Percentiles rank a stretch among this genome's conserved stretches.
Evolutionary conservation across 2,888 invertebrate species (phyloP).

Genomic region (Pilophorus perplexus): DNA sequence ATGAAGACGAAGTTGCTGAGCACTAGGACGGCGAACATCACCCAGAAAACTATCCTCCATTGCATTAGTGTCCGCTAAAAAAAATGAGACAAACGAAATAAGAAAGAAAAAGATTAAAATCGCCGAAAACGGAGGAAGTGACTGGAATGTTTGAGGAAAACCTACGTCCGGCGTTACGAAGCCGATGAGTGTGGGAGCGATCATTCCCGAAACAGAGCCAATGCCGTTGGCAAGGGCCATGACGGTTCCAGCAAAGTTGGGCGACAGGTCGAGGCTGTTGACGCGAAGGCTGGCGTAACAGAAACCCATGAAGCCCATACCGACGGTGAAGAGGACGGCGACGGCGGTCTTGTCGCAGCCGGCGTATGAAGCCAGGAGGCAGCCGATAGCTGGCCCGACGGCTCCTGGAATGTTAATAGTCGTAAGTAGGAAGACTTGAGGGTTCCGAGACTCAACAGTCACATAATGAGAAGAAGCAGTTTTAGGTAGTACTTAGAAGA

Average conservation of each 20-base stretch:
- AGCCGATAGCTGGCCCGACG: slow-evolving; percentile 61
- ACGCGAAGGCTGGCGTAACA: slow-evolving; percentile 67
- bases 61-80: slow-evolving; percentile 55
- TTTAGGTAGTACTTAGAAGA: not conserved
- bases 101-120: not conserved
- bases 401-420: slow-evolving; percentile 58
- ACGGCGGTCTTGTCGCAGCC: slow-evolving; percentile 58
- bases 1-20: slow-evolving; percentile 67
- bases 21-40: slow-evolving; percentile 66
- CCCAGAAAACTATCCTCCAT: slow-evolving; percentile 80
- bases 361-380: slow-evolving; percentile 63
- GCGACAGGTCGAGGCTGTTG: slow-evolving; percentile 64
- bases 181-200: slow-evolving; percentile 62
- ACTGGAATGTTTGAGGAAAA: not conserved
- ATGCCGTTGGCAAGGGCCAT: slow-evolving; percentile 62
- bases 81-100: not conserved
- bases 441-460: not conserved
- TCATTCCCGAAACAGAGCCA: slow-evolving; percentile 62
- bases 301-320: slow-evolving; percentile 66
- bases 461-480: not conserved
- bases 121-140: not conserved
- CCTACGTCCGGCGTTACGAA: slow-evolving; percentile 57
- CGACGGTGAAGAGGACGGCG: slow-evolving; percentile 59
- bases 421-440: not conserved
- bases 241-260: slow-evolving; percentile 64